Conservation (phyloP, 2,888 invertebrate genomes). For the Phanerotoma sp. region DNA sequence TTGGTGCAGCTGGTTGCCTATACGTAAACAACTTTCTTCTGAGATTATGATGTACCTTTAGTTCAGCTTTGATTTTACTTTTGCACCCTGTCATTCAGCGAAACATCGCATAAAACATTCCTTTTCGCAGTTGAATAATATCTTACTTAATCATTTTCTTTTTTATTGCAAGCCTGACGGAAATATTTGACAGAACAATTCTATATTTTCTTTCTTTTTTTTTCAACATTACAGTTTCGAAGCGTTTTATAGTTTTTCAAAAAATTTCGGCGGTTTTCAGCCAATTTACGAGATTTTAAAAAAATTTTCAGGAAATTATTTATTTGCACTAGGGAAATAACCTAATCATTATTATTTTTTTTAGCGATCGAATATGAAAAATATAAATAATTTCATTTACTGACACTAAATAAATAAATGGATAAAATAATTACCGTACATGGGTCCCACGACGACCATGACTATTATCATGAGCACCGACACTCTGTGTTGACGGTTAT, state of each 20-base stretch:
- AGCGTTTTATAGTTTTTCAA: too few species aligned
- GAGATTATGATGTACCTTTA: not conserved
- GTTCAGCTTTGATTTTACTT: not conserved
- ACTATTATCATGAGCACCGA: constrained; percentile 77
- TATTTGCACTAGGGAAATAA: too few species aligned
- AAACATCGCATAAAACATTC: not conserved
- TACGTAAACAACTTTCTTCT: constrained; percentile 12
- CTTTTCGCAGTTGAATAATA: too few species aligned
- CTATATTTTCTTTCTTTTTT: too few species aligned
- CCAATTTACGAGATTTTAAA: too few species aligned
- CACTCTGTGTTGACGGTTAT: constrained; percentile 72
- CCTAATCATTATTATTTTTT: not conserved
- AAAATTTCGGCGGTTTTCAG: too few species aligned
- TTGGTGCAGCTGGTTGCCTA: not conserved
- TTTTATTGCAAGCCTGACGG: too few species aligned
- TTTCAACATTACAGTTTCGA: too few species aligned
- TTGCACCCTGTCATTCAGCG: not conserved
- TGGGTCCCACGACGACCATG: constrained; percentile 82
- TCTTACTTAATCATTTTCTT: too few species aligned
- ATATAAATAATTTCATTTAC: not conserved
- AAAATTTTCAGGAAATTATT: too few species aligned
- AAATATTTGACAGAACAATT: too few species aligned
- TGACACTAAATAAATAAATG: not conserved
- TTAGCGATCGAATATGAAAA: not conserved
- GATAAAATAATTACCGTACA: constrained; percentile 75